Conservation (phyloP, 2,113 vertebrate genomes). For the Gymnogyps californianus region DNA sequence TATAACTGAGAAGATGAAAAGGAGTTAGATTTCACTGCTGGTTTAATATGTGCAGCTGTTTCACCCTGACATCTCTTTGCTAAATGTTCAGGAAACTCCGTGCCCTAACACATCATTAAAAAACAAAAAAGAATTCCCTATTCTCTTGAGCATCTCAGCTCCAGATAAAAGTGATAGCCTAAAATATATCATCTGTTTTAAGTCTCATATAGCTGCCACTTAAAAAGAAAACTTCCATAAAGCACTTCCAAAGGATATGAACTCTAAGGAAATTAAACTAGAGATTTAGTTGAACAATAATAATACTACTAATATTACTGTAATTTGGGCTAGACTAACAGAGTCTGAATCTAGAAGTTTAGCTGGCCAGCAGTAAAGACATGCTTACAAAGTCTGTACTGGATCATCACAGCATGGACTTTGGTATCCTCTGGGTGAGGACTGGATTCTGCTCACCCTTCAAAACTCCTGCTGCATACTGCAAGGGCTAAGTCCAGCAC, state of each 20-base stretch:
- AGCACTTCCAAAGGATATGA: neutral
- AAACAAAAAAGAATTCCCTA: neutral
- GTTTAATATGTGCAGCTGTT: slow-evolving; percentile 59
- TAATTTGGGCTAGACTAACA: neutral
- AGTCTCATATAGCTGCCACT: neutral
- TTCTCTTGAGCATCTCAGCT: slow-evolving; percentile 1
- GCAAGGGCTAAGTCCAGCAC: neutral
- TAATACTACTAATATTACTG: neutral
- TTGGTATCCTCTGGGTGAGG: neutral
- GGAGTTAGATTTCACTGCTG: slow-evolving; percentile 42
- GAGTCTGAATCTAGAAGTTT: neutral
- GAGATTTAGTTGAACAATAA: neutral
- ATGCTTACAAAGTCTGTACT: neutral
- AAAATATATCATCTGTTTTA: neutral
- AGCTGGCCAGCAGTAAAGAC: neutral
- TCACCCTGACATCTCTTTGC: slow-evolving; percentile 46
- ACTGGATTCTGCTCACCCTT: neutral
- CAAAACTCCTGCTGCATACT: neutral
- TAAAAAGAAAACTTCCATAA: neutral
- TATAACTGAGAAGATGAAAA: slow-evolving; percentile 67
- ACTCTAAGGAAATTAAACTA: neutral
- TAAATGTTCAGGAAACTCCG: slow-evolving; percentile 58
- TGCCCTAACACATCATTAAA: slow-evolving; percentile 35
- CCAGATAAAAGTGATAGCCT: neutral
- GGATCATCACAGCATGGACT: neutral